phyloP scores from a whole-genome alignment of 2,797 vertebrate genomes.

The Alosa sapidissima region DNA sequence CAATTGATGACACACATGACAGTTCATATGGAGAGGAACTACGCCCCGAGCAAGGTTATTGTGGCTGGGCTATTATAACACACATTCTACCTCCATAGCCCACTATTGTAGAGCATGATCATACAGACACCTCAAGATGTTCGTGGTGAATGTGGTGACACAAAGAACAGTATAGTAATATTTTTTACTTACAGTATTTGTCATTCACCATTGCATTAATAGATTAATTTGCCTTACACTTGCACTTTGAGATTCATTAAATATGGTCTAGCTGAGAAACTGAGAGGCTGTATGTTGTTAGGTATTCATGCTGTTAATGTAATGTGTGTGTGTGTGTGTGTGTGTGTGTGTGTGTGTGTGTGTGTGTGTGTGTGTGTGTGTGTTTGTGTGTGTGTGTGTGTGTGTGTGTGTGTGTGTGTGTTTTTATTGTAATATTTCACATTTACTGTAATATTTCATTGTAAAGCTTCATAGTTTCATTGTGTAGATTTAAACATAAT shows the following conservation, averaged over 20 bases:
- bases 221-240: not conserved
- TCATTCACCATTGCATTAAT: not conserved
- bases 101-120: not conserved
- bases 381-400: not conserved
- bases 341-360: not conserved
- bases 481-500: not conserved
- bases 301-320: not conserved
- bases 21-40: not conserved
- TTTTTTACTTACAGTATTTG: not conserved
- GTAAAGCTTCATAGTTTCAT: too few species aligned
- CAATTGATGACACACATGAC: slow-evolving; percentile 8
- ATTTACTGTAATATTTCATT: too few species aligned
- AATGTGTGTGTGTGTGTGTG: too few species aligned
- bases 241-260: not conserved
- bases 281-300: not conserved
- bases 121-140: not conserved
- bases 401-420: not conserved
- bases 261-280: not conserved
- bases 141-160: not conserved
- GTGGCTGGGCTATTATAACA: not conserved
- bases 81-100: not conserved
- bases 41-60: not conserved
- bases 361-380: not conserved
- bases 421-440: too few species aligned
- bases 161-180: not conserved